Conservation (phyloP, 2,113 vertebrate species). For the Aythya baeri region DNA sequence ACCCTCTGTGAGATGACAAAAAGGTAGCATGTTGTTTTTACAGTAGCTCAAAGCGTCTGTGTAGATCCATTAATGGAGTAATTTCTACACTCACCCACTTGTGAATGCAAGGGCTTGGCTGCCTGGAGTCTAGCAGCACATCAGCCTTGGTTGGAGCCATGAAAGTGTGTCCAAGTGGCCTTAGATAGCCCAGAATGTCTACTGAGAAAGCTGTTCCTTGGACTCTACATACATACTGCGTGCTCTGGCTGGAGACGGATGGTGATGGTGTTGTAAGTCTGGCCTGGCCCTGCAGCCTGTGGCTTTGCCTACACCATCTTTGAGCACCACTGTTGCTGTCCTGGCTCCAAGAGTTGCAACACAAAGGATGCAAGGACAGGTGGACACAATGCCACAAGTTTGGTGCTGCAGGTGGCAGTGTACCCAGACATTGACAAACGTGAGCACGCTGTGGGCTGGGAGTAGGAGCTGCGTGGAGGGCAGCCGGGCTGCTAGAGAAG, state of each 20-base stretch:
- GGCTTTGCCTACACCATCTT: background rate
- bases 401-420: background rate
- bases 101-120: background rate
- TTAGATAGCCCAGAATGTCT: background rate
- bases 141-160: background rate
- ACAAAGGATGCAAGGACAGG: background rate
- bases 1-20: background rate
- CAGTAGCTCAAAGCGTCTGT: background rate
- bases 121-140: background rate
- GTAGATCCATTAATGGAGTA: background rate
- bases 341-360: background rate
- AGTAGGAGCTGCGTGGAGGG: background rate
- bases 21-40: background rate
- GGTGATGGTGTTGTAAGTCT: background rate
- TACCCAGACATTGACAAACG: background rate
- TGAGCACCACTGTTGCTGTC: background rate
- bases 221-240: background rate
- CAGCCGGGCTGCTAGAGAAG: background rate
- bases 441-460: background rate
- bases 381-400: background rate
- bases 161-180: background rate
- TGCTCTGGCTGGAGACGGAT: background rate
- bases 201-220: background rate
- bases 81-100: background rate
- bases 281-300: background rate